Evolutionary conservation across 2,888 invertebrate species (phyloP).

Genomic region (Aphodius granarius): DNA sequence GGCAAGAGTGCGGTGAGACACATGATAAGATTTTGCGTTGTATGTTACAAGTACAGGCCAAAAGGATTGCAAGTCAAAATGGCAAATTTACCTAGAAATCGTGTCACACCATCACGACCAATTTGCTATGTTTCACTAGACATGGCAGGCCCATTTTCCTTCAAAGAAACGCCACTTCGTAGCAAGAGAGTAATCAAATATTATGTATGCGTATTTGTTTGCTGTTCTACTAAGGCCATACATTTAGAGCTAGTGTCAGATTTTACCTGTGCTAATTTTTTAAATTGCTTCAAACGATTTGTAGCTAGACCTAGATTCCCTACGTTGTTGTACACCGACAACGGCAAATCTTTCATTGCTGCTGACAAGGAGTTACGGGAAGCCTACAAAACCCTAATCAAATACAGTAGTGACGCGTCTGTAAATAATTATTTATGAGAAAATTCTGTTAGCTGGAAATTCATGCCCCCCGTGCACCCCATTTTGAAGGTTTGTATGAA

Average conservation of each 20-base stretch:
- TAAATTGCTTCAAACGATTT: constrained; percentile 30
- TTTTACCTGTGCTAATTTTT: constrained; percentile 31
- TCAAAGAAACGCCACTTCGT: constrained; percentile 28
- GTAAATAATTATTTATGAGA: no score
- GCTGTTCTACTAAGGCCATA: constrained; percentile 32
- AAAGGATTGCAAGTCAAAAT: neutral
- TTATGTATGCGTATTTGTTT: constrained; percentile 33
- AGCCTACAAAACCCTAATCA: no score
- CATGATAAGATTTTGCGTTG: constrained; percentile 24
- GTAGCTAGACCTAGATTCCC: no score
- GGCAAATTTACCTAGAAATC: constrained; percentile 14
- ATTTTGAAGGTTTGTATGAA: no score
- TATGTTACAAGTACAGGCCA: constrained; percentile 28
- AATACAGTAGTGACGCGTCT: no score
- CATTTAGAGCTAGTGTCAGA: constrained; percentile 33
- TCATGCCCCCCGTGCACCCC: no score
- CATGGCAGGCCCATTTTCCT: constrained; percentile 23
- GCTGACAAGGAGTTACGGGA: no score
- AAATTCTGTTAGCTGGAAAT: no score
- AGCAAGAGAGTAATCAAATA: constrained; percentile 26
- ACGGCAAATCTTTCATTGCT: no score
- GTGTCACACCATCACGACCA: constrained; percentile 18
- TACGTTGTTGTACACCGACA: no score
- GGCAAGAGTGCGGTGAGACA: constrained; percentile 19
- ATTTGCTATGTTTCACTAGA: constrained; percentile 33